A percentile compares a stretch with the other conserved stretches of the same genome.
Conservation (phyloP, 2,113 vertebrate genomes). For the Actenoides lindsayi region DNA sequence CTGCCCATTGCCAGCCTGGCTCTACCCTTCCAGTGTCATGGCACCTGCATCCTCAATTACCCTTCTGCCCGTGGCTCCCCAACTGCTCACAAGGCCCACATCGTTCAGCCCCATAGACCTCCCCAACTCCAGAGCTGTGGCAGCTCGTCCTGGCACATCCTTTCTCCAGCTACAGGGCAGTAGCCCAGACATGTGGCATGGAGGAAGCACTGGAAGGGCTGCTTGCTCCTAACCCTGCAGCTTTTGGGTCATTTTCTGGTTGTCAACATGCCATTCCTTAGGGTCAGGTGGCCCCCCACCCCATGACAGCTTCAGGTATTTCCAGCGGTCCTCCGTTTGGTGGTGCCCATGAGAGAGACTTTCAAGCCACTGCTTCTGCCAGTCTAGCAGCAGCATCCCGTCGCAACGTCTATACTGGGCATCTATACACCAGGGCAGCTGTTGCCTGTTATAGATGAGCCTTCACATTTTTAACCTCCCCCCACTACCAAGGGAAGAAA, state of each 20-base stretch:
- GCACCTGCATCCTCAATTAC: background rate
- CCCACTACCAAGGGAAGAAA: background rate
- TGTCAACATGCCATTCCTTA: background rate
- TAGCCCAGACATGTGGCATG: fast-evolving
- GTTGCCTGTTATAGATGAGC: background rate
- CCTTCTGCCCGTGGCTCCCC: background rate
- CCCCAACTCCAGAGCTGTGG: background rate
- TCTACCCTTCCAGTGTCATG: background rate
- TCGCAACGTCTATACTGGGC: background rate
- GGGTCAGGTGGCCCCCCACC: too few relatives aligned
- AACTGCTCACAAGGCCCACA: background rate
- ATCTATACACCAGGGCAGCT: background rate
- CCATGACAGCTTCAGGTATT: background rate
- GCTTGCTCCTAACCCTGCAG: background rate
- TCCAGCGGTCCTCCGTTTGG: background rate
- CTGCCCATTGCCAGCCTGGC: background rate
- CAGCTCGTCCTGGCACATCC: background rate
- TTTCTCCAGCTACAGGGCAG: background rate
- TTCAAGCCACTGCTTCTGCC: background rate
- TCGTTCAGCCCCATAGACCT: background rate
- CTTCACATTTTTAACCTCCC: background rate
- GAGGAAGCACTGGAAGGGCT: background rate
- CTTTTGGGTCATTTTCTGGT: background rate
- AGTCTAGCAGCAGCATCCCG: background rate
- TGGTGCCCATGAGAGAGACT: background rate